These are phyloP conservation scores for Pogonocichla stellata DNA, from an alignment of 2,113 vertebrate species.

Conservation along the genomic window DNA sequence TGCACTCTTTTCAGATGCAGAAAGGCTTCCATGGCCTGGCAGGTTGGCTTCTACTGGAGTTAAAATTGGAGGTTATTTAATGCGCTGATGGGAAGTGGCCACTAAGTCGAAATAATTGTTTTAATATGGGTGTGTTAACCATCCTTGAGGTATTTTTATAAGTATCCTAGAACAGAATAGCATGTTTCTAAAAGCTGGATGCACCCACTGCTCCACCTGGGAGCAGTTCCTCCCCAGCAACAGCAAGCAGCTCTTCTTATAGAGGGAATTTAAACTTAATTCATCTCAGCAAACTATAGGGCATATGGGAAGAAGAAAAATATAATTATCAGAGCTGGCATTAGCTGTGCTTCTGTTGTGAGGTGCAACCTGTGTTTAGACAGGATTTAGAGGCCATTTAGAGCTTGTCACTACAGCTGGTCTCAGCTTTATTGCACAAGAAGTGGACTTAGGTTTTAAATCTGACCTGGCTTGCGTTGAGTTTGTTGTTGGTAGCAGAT, in stretches of 20 bases:
- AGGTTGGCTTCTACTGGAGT: background rate
- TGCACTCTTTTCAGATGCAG: background rate
- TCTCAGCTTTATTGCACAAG: background rate
- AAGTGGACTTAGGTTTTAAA: background rate
- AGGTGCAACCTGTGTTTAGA: constrained; percentile 24
- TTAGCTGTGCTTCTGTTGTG: background rate
- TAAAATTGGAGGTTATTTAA: background rate
- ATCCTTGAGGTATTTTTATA: constrained; percentile 14
- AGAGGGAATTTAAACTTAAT: constrained; percentile 14
- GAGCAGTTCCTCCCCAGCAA: constrained; percentile 18
- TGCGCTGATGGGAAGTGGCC: background rate
- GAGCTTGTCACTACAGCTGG: background rate
- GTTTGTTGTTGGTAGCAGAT: background rate
- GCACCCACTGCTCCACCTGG: constrained; percentile 14
- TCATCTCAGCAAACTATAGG: background rate
- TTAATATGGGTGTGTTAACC: constrained; percentile 24
- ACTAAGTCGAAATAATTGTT: constrained; percentile 44
- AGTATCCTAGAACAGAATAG: background rate
- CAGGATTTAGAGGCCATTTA: constrained; percentile 38
- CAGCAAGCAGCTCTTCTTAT: background rate
- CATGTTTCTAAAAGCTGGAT: background rate
- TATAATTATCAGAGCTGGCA: constrained; percentile 4
- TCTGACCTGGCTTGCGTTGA: background rate
- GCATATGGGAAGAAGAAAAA: background rate
- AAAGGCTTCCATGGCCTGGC: background rate